Evolutionary conservation across 2,113 vertebrate genomes (phyloP).

Genomic region (Microcebus griseorufus): DNA sequence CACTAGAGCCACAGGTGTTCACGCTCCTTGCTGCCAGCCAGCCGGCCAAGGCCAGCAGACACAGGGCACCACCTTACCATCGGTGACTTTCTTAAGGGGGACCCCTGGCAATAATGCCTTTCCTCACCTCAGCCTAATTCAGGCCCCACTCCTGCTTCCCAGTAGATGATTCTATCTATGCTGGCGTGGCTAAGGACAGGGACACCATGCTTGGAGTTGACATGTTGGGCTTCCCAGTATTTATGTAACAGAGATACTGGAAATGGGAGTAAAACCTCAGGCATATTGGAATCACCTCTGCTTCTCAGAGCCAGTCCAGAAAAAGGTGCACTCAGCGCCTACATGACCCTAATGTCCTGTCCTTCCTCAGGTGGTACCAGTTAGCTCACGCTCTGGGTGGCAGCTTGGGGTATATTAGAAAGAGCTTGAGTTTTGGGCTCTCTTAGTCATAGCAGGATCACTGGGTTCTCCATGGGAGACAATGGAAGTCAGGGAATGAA

Average conservation of each 20-base stretch:
- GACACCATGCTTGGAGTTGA: neutral
- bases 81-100: neutral
- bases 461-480: neutral
- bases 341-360: neutral
- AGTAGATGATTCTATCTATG: neutral
- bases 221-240: neutral
- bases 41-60: neutral
- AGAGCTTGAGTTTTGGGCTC: neutral
- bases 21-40: neutral
- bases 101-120: neutral
- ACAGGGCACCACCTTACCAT: neutral
- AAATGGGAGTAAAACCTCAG: neutral
- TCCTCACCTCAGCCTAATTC: neutral
- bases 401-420: accelerated
- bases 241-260: neutral
- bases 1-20: accelerated
- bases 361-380: neutral
- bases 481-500: neutral
- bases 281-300: neutral
- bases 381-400: neutral
- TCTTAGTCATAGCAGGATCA: neutral
- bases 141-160: neutral
- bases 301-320: conserved; percentile 12
- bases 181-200: neutral
- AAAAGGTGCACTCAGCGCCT: neutral